These are phyloP conservation scores for Gadopsis bispinosus DNA, from an alignment of 2,797 vertebrate species.

Conservation along the genomic window DNA sequence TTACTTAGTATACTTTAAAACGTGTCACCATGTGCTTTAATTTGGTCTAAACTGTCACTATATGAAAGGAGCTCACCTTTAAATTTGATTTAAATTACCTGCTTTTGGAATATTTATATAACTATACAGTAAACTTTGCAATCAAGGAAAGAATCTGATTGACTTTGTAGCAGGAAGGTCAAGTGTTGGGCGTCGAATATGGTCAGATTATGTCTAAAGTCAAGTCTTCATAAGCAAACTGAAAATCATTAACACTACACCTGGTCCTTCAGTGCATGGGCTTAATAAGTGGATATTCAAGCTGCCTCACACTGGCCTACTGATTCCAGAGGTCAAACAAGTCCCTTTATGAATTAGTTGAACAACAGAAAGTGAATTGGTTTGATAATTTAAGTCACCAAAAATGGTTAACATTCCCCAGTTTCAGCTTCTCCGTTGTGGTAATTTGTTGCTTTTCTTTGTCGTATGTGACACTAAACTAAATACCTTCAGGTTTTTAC, in stretches of 20 bases:
- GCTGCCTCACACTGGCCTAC: conserved; percentile 5
- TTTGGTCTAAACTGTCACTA: not conserved
- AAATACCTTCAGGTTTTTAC: not conserved
- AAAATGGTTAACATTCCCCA: not conserved
- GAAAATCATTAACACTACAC: not conserved
- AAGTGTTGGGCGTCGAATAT: not conserved
- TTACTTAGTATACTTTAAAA: not conserved
- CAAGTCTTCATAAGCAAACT: not conserved
- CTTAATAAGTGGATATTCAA: not conserved
- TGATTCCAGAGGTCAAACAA: conserved; percentile 11
- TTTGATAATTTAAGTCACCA: not conserved
- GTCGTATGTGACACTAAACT: not conserved
- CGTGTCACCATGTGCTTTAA: not conserved
- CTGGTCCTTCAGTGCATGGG: not conserved
- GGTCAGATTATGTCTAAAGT: conserved; percentile 7
- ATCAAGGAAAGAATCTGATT: conserved; percentile 14
- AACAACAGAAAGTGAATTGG: conserved; percentile 7
- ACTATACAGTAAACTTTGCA: not conserved
- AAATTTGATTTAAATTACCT: not conserved
- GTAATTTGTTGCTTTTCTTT: conserved; percentile 1
- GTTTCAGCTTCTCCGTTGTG: not conserved
- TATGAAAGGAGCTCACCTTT: not conserved
- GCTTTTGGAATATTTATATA: not conserved
- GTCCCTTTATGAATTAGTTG: not conserved
- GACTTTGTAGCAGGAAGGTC: not conserved